phyloP scores from a whole-genome alignment of 2,888 invertebrate species.

The Oxyscelio sp. region DNA sequence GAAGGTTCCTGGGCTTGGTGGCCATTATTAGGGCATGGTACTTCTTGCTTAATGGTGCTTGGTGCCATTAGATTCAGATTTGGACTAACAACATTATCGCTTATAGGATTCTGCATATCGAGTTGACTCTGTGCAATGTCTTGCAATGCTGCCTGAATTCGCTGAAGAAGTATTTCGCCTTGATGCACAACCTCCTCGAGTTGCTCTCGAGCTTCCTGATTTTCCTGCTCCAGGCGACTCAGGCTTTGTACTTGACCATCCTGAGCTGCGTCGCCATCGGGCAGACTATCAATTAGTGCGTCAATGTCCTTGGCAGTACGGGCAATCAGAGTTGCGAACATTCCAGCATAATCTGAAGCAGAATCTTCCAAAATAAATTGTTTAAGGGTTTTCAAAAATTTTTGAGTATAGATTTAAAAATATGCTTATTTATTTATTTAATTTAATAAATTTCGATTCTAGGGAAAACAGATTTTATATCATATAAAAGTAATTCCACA shows the following conservation, averaged over 20 bases:
- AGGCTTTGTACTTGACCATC: constrained; percentile 96
- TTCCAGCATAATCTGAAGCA: constrained; percentile 93
- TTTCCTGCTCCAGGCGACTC: constrained; percentile 95
- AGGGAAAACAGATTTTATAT: too few species aligned
- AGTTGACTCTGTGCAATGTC: constrained; percentile 97
- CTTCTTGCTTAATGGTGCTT: constrained; percentile 83
- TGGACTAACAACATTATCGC: constrained; percentile 88
- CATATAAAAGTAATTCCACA: too few species aligned
- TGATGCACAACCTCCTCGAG: constrained; percentile 95
- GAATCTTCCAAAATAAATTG: constrained; percentile 39
- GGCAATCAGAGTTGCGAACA: constrained; percentile 98
- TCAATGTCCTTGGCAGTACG: constrained; percentile 99
- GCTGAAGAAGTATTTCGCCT: constrained; percentile 95
- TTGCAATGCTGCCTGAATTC: constrained; percentile 96
- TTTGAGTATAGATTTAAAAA: too few species aligned
- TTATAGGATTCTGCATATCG: constrained; percentile 94
- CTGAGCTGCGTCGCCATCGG: constrained; percentile 98
- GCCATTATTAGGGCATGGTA: constrained; percentile 72
- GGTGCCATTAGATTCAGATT: constrained; percentile 79
- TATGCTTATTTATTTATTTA: too few species aligned
- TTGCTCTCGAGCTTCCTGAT: constrained; percentile 96
- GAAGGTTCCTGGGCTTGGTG: constrained; percentile 41
- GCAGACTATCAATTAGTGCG: constrained; percentile 97
- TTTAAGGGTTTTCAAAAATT: not conserved
- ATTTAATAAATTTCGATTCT: too few species aligned